phyloP scores from a whole-genome alignment of 2,113 vertebrate genomes.

The Aplodontia rufa region DNA sequence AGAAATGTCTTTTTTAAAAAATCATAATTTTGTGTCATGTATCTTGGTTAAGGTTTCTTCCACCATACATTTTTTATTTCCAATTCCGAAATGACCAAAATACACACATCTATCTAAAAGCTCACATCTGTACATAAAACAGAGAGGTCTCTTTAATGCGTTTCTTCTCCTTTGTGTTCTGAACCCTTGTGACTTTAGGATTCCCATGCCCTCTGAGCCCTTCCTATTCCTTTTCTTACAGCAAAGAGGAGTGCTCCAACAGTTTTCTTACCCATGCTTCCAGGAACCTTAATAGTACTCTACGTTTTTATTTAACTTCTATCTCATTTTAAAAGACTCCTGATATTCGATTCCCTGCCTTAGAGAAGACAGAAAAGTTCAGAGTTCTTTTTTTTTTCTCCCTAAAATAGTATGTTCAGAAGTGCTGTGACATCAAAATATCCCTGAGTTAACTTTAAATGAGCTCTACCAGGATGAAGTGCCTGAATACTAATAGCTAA shows the following conservation, averaged over 20 bases:
- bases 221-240: neutral
- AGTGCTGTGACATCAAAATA: neutral
- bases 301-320: neutral
- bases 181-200: neutral
- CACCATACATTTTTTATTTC: neutral
- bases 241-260: neutral
- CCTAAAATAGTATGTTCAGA: neutral
- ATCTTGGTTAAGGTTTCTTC: neutral
- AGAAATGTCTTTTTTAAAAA: neutral
- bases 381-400: neutral
- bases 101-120: neutral
- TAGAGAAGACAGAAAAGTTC: neutral
- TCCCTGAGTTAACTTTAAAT: constrained; percentile 22
- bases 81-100: neutral
- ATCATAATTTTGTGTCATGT: neutral
- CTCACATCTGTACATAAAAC: neutral
- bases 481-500: neutral
- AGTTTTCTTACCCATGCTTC: neutral
- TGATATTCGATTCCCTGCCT: neutral
- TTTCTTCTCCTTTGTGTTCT: neutral
- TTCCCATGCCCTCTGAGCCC: neutral
- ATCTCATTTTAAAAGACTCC: neutral
- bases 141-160: neutral
- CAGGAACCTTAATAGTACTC: neutral
- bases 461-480: neutral